Evolutionary conservation across 2,113 vertebrate species (phyloP).

Genomic region (Elephas maximus): DNA sequence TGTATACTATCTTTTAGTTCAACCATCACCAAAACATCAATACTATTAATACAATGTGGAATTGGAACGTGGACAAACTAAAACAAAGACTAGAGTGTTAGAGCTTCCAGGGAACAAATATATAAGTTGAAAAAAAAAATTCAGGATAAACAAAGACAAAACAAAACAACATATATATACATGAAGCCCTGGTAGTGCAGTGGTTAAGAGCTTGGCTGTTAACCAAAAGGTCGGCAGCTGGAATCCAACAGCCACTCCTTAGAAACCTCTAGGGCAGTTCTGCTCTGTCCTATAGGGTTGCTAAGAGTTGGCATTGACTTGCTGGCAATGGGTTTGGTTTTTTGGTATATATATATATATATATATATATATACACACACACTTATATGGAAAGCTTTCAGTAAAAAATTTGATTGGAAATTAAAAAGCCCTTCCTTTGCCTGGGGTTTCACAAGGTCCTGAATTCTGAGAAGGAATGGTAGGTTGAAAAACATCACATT

Average conservation of each 20-base stretch:
- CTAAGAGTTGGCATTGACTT: too few relatives aligned
- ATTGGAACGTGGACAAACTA: neutral
- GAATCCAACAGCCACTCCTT: too few relatives aligned
- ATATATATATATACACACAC: too few relatives aligned
- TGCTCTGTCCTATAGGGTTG: too few relatives aligned
- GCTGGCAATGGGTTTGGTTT: too few relatives aligned
- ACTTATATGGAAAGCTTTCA: neutral
- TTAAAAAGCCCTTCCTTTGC: neutral
- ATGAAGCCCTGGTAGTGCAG: too few relatives aligned
- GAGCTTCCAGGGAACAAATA: neutral
- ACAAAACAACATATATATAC: too few relatives aligned
- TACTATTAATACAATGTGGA: neutral
- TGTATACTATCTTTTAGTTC: neutral
- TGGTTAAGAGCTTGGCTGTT: too few relatives aligned
- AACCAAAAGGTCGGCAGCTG: too few relatives aligned
- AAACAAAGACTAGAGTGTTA: neutral
- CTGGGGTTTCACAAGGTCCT: neutral
- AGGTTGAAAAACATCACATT: neutral
- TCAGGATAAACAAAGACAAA: neutral
- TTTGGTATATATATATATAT: too few relatives aligned
- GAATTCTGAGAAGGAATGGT: neutral
- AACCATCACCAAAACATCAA: neutral
- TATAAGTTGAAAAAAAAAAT: neutral
- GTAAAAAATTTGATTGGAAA: neutral
- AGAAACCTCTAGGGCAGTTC: too few relatives aligned